Base-by-base conservation (phyloP, 35 echinoderm and acorn worm genomes). In the Diadema setosum region DNA sequence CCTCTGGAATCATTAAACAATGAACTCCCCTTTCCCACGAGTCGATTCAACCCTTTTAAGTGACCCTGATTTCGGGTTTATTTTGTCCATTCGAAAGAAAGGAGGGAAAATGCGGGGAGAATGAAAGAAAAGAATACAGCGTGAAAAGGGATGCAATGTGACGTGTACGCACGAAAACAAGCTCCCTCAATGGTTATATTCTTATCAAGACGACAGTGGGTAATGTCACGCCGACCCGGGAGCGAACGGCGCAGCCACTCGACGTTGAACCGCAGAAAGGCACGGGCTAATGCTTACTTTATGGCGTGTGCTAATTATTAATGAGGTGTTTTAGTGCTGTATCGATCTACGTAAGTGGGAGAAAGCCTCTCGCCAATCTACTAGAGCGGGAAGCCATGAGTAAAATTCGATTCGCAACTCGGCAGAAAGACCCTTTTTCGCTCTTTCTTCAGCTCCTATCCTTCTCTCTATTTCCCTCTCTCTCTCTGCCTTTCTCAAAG, bases 271-370 rank as follows among this genome's bases (percentile, higher is more conserved):
- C 73, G 23, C 39, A 44, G 40, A 42, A 78, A 78, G 73, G 39
- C 73, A 78, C 73, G 73, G 73, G 37, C 73, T 78, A 78, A 12
- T 36, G 73, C 73, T 25, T 78, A 41, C 73, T 32, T 78, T 43
- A 78, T 42, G 11, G 73, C 24, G 73, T 78, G 73, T 78, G 73
- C 27, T 78, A 78, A 78, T 78, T 78, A 78, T 78, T 78, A 78
- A 78, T 78, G 73, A 78, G 73, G 73, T 78, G 73, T 78, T 78
- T 78, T 78, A 78, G 73, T 78, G 73, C 2, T 78, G 35, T 78
- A 78, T 78, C 37, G 73, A 78, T 78, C 24, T 33, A 41, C 11
- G 73, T 78, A 78, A 78, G 40, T 39, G 33, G 73, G 29, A 39
- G 35, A 44, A 78, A 78, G 40, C 35, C 40, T 24, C 73, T 78